Evolutionary conservation across 2,797 vertebrate genomes (phyloP).

Genomic region (Acanthurus leucopareius): DNA sequence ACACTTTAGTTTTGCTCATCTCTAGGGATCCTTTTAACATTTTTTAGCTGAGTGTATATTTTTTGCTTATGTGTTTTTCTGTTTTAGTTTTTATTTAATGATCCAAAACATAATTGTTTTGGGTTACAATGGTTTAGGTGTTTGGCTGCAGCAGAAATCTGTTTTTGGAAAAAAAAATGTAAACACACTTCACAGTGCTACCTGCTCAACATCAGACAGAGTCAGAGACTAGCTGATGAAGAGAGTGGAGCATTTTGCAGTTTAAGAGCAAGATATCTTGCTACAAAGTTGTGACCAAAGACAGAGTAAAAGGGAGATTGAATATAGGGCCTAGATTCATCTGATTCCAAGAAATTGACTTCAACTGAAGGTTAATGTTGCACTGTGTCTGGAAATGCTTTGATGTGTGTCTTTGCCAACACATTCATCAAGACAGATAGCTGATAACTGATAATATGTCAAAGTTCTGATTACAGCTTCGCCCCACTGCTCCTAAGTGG

Average conservation of each 20-base stretch:
- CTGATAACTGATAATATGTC: too few species aligned
- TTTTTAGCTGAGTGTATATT: too few species aligned
- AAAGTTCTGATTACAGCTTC: too few species aligned
- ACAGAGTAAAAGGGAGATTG: not conserved
- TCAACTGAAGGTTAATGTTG: not conserved
- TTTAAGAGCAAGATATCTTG: not conserved
- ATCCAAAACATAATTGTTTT: not conserved
- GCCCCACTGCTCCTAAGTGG: not conserved
- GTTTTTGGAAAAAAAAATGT: not conserved
- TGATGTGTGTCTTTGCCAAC: too few species aligned
- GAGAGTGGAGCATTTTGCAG: not conserved
- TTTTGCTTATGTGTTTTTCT: not conserved
- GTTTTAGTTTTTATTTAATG: not conserved
- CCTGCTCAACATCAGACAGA: not conserved
- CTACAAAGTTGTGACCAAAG: not conserved
- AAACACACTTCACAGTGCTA: not conserved
- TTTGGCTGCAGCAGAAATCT: not conserved
- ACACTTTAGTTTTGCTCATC: not conserved
- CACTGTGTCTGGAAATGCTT: too few species aligned
- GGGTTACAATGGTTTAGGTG: not conserved
- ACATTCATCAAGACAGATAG: too few species aligned
- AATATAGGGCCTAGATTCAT: not conserved
- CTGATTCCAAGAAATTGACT: not conserved
- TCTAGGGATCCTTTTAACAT: too few species aligned
- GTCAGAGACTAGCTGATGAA: not conserved